phyloP scores from a whole-genome alignment of 2,797 vertebrate species.

The Cirrhinus mrigala region DNA sequence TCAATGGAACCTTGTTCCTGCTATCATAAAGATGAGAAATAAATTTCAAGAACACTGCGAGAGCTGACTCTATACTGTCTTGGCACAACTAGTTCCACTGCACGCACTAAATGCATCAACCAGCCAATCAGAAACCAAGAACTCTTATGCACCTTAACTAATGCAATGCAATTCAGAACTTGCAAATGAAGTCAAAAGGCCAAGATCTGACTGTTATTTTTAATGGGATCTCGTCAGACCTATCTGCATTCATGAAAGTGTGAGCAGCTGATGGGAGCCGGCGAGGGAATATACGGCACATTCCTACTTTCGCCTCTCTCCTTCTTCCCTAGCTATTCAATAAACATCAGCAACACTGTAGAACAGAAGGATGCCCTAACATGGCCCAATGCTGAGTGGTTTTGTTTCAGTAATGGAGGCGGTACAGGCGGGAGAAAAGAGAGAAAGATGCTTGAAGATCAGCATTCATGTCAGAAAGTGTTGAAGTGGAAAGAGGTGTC shows the following conservation, averaged over 20 bases:
- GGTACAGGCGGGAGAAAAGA: constrained; percentile 26
- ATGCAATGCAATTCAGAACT: constrained; percentile 33
- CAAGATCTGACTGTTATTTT: constrained; percentile 54
- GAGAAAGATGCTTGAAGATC: constrained; percentile 42
- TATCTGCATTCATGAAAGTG: constrained; percentile 53
- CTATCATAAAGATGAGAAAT: constrained; percentile 1
- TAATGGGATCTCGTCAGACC: constrained; percentile 60
- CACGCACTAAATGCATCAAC: constrained; percentile 8
- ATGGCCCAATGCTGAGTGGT: constrained; percentile 24
- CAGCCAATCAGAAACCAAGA: not conserved
- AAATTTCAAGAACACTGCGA: not conserved
- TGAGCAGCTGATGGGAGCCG: constrained; percentile 27
- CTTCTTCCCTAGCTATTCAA: constrained; percentile 27
- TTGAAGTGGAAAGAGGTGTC: constrained; percentile 60
- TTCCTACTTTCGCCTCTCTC: constrained; percentile 10
- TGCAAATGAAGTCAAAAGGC: constrained; percentile 60
- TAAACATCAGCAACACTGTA: constrained; percentile 38
- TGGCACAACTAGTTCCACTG: not conserved
- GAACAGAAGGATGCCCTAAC: constrained; percentile 23
- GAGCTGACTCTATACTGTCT: not conserved
- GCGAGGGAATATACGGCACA: constrained; percentile 22
- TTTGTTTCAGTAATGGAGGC: constrained; percentile 40
- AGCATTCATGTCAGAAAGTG: constrained; percentile 61
- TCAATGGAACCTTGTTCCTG: not conserved
- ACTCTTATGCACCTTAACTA: not conserved